Base-by-base conservation (phyloP, 2,113 vertebrate genomes). In the Urocolius indicus region DNA sequence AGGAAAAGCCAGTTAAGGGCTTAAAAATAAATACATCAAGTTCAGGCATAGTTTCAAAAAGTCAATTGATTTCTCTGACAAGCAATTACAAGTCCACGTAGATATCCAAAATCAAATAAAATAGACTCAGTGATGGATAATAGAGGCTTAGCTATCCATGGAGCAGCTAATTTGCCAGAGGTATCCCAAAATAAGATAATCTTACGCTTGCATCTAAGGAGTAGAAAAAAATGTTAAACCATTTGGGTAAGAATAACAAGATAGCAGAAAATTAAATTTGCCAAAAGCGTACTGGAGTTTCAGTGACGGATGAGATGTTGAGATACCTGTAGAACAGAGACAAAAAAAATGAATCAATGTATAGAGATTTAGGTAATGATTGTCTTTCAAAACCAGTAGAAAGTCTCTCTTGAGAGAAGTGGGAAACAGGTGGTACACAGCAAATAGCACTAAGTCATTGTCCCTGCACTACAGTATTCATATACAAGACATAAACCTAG, bases 91-190 rank as follows among this genome's bases (percentile, higher is more conserved):
- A 89, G 54, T 78, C 27, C 63, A 76, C 55, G 79, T 7, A 72
- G 43, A 73, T 87, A 96, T 69, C 6, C 32, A 89, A 96, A 96
- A 94, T 94, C 79, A 91, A 93, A 84, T 94, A 96, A 89, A 85
- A 23, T 48, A 54, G 63, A 76, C 11, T 63, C 32, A 66, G 19
- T 21, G n/a, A 32, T 10, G 68, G 65, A 74, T 75, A 79, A 76
- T 51, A 90, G 84, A 92, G 48, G 30, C 16, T 95, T 95, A 89
- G 54, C 59, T 94, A 83, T 88, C 20, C 26, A 91, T 84, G 77
- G 23, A 94, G 7, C 61, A 90, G n/a, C 22, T 97, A 90, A 96
- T 94, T 96, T 91, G 43, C 17, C 48, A 96, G 57, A 85, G 67
- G 12, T 55, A 86, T 94, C 84, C 41, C 69, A 95, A 91, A 95